Base-by-base conservation (phyloP, 1,140 invertebrate genomes). In the Argopecten irradians region DNA sequence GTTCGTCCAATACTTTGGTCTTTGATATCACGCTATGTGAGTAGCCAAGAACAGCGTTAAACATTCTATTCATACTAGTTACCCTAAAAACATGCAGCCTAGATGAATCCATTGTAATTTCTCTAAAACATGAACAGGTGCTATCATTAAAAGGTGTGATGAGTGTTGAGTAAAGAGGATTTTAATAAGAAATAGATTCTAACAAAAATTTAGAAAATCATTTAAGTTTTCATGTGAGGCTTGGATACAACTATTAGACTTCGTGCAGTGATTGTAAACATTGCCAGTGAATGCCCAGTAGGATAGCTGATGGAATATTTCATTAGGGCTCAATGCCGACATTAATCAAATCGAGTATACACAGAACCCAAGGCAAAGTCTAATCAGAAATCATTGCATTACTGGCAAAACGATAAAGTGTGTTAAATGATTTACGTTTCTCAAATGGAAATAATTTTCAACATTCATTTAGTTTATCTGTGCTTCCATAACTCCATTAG, bases 401-500 rank as follows among this genome's bases (percentile, higher is more conserved):
- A 71, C 55, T 71, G 55, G 55, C 55, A 28, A 71, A 71, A 71
- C 55, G 55, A 71, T 71, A 71, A n/a, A 71, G 55, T 28, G 55
- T 11, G 55, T 71, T 71, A 71, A 71, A 28, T 71, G 55, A 71
- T 71, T 71, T 71, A 71, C 55, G 55, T 71, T 71, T 71, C 55
- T 16, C 55, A 22, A 71, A 71, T 71, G 55, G 16, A 71, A 71
- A 71, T 71, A 71, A 71, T 71, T 71, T 71, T 71, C 43, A 71
- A 71, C 55, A n/a, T 71, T 71, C 55, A 71, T 71, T 71, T 71
- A n/a, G n/a, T 71, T 71, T 71, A 71, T 71, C 55, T 71, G 55
- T 71, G 55, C 55, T 71, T n/a, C 55, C 55, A 71, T 71, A 71
- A 71, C 55, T 71, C 55, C 55, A 71, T 71, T 71, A 71, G 55